Evolutionary conservation across 2,113 vertebrate species (phyloP), one percentile per base, ranked within the genome.

Genomic region (Edolisoma coerulescens): DNA sequence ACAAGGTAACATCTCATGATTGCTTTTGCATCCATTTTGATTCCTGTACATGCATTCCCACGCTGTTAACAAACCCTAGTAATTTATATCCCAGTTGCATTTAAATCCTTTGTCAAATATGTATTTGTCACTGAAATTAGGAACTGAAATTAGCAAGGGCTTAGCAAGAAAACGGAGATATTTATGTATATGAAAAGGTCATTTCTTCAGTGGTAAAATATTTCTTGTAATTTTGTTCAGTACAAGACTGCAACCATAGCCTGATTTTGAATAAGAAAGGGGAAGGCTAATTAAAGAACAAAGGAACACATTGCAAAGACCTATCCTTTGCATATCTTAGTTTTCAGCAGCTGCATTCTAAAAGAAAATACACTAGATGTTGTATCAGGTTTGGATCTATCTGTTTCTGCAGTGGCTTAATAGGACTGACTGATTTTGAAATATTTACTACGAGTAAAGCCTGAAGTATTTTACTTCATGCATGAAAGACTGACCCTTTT

Each of bases 81-180:
- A 41, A 60, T 60, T 90, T 75, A 30, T 54, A 47, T 71, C 28
- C 68, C 50, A 73, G 45, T 9, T 80, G 13, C 39, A 67, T 63
- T 93, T 88, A 76, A 89, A 85, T 94, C 44, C 53, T 87, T 74
- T 1, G 7, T 79, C 60, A 94, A 75, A 73, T 32, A 65, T 2
- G 17, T 54, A 77, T 49, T 39, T 71, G 76, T 68, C 22, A 4
- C 10, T 80, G 42, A 93, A 97, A 96, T 44, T 52, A 60, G 93
- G 94, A 96, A 94, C 92, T 85, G 88, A 91, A 93, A 94, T 88
- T 68, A 41, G 28, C 61, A 54, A 37, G 10, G 13, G 10, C 74
- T 95, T 93, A 83, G 41, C 32, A 61, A 82, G 70, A 87, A 95
- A 61, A 61, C 16, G 10, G 21, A 73, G 21, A 57, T n/a, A 75